Percentiles rank a stretch among this genome's conserved stretches.
phyloP scores from a whole-genome alignment of 2,888 invertebrate genomes.

The Chrysodeixis includens region DNA sequence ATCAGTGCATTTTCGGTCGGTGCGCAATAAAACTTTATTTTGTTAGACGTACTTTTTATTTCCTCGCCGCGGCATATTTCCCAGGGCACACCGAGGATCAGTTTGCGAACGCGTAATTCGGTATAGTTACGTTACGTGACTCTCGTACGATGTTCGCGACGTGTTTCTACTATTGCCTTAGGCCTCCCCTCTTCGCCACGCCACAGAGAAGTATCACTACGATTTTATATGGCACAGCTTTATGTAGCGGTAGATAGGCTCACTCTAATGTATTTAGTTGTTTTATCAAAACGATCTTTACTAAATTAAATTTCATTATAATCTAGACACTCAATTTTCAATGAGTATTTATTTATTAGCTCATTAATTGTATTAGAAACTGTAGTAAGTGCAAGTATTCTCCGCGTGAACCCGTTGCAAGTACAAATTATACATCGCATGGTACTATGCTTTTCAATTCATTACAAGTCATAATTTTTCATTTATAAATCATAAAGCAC shows the following conservation, averaged over 20 bases:
- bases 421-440: conserved; percentile 13
- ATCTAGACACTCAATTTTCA: not conserved
- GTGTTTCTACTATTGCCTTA: conserved; percentile 82
- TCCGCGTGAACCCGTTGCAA: conserved; percentile 15
- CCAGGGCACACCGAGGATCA: conserved; percentile 80
- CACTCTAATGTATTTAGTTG: not conserved
- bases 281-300: not conserved
- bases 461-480: conserved; percentile 16
- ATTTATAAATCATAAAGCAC: conserved; percentile 12
- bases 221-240: conserved; percentile 75
- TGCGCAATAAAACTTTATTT: conserved; percentile 72
- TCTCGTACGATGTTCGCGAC: conserved; percentile 80
- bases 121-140: conserved; percentile 83
- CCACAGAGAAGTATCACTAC: conserved; percentile 81
- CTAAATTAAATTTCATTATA: not conserved
- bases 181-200: conserved; percentile 76
- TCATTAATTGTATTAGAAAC: not conserved
- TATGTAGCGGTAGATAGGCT: conserved; percentile 49
- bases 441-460: conserved; percentile 14
- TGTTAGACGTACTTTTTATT: conserved; percentile 70
- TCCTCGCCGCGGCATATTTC: conserved; percentile 73
- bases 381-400: conserved; percentile 5
- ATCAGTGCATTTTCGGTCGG: conserved; percentile 41
- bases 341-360: not conserved
- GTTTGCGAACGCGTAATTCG: conserved; percentile 82